Conservation (phyloP, 1,140 invertebrate genomes). For the Anagrus nilaparvatae region DNA sequence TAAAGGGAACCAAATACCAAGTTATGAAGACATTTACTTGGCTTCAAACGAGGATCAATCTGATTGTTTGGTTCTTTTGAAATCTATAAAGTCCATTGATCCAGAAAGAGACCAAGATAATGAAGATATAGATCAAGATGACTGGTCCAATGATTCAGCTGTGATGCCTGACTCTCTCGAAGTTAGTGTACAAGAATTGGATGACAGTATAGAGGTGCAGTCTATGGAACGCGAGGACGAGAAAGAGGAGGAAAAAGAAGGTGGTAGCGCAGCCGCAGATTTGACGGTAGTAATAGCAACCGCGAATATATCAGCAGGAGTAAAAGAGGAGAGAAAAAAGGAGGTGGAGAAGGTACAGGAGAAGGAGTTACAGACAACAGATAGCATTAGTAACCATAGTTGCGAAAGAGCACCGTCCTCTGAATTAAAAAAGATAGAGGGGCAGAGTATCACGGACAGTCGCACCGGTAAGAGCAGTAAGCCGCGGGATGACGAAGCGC, state of each 20-base stretch:
- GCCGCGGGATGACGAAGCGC: conserved; percentile 31
- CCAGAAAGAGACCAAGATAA: conserved; percentile 23
- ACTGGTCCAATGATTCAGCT: conserved; percentile 16
- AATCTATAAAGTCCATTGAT: conserved; percentile 33
- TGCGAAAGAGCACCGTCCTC: too few species aligned
- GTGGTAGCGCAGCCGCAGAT: not conserved
- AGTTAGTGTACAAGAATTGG: conserved; percentile 16
- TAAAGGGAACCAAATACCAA: conserved; percentile 9
- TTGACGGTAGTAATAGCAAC: too few species aligned
- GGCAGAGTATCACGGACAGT: conserved; percentile 1
- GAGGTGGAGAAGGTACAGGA: not conserved
- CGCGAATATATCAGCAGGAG: too few species aligned
- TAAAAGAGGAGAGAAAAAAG: too few species aligned
- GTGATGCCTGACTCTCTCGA: conserved; percentile 37
- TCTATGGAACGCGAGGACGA: conserved; percentile 2
- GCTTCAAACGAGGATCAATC: conserved; percentile 29
- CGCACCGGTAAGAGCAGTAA: conserved; percentile 27
- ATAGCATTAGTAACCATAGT: too few species aligned
- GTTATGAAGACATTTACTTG: conserved; percentile 30
- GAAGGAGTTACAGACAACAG: conserved; percentile 3
- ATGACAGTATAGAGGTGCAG: conserved; percentile 12
- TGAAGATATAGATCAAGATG: conserved; percentile 2
- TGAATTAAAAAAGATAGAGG: too few species aligned
- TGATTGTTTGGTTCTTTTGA: conserved; percentile 30
- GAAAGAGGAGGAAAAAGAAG: not conserved